Conservation (phyloP, 1,140 invertebrate species). For the Berghia stephanieae region DNA sequence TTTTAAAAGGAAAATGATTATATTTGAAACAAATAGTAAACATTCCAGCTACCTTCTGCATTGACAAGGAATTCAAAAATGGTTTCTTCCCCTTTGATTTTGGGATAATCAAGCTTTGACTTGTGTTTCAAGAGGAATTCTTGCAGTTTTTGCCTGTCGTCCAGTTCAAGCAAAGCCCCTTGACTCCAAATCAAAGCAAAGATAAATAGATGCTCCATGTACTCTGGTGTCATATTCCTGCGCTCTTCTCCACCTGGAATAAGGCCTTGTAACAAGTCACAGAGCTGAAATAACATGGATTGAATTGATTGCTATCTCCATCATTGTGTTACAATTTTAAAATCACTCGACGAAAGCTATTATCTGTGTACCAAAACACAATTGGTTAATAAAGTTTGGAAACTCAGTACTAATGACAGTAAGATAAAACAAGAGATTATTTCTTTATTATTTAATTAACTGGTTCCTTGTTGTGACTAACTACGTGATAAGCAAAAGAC, state of each 20-base stretch:
- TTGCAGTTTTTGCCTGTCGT: conserved; percentile 77
- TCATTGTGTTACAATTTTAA: neutral
- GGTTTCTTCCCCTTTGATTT: conserved; percentile 57
- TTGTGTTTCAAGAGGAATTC: conserved; percentile 53
- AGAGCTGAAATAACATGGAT: conserved; percentile 49
- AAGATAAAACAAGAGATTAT: too few species aligned
- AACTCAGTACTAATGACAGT: too few species aligned
- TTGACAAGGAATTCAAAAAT: conserved; percentile 93
- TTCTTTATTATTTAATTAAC: too few species aligned
- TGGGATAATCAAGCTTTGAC: conserved; percentile 52
- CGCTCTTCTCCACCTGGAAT: conserved; percentile 73
- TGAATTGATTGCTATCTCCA: neutral
- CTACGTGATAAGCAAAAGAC: too few species aligned
- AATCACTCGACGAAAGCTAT: too few species aligned
- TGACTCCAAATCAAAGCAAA: conserved; percentile 91
- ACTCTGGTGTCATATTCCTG: conserved; percentile 59
- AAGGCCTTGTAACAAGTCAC: conserved; percentile 82
- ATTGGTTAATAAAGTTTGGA: too few species aligned
- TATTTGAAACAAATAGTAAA: too few species aligned
- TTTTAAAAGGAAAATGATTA: too few species aligned
- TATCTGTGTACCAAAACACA: too few species aligned
- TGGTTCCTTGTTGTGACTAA: too few species aligned
- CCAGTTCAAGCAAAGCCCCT: conserved; percentile 86
- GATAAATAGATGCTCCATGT: conserved; percentile 63
- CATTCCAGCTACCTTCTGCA: conserved; percentile 80